Evolutionary conservation across 2,888 invertebrate genomes (phyloP).

Genomic region (Caenorhabditis sulstoni): DNA sequence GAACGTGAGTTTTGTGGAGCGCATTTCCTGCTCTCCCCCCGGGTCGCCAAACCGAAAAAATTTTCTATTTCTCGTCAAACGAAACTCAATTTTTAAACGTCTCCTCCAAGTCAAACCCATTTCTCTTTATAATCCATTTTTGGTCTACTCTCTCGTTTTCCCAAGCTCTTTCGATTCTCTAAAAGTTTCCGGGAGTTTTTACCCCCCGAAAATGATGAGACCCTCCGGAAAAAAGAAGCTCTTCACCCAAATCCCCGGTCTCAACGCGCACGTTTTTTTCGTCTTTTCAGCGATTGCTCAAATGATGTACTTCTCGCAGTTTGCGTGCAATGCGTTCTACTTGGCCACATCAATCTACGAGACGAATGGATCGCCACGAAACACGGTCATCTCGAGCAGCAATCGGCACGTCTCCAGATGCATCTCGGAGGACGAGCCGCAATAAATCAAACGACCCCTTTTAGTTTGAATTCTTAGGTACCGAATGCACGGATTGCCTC

Average conservation of each 20-base stretch:
- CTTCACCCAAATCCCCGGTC: slow-evolving; percentile 19
- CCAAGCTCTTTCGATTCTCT: not conserved
- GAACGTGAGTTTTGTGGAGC: slow-evolving; percentile 63
- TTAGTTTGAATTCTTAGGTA: slow-evolving; percentile 14
- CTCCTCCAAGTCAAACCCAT: slow-evolving; percentile 19
- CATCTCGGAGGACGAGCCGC: slow-evolving; percentile 61
- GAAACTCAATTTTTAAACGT: slow-evolving; percentile 53
- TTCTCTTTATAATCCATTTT: slow-evolving; percentile 50
- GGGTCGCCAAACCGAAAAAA: slow-evolving; percentile 2
- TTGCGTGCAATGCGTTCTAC: slow-evolving; percentile 79
- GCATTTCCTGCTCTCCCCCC: too few relatives aligned
- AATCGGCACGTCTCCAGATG: slow-evolving; percentile 65
- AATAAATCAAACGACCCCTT: not conserved
- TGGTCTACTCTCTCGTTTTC: not conserved
- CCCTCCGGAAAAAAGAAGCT: slow-evolving; percentile 5
- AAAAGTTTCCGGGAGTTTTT: slow-evolving; percentile 1
- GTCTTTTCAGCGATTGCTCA: slow-evolving; percentile 75
- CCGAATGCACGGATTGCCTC: slow-evolving; percentile 27
- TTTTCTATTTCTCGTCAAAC: slow-evolving; percentile 1
- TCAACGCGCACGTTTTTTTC: too few relatives aligned
- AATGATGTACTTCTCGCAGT: slow-evolving; percentile 78
- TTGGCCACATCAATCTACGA: slow-evolving; percentile 79
- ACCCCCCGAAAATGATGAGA: slow-evolving; percentile 17
- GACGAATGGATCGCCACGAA: slow-evolving; percentile 67
- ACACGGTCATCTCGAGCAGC: slow-evolving; percentile 63